Base-by-base conservation (phyloP, 2,888 invertebrate species). In the Noctua janthina region DNA sequence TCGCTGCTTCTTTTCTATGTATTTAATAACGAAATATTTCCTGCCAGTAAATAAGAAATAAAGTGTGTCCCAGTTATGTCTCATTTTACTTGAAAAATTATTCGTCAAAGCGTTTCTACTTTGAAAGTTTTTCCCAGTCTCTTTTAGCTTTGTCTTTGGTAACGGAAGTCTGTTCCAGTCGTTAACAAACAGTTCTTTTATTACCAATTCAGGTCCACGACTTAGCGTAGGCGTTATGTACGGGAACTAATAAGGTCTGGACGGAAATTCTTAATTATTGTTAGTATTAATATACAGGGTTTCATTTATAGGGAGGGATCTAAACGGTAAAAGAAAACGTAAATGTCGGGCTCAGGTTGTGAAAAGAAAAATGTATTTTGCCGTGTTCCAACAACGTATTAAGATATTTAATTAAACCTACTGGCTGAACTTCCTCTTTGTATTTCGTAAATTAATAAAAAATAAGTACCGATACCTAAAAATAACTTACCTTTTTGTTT, bases 231-330 rank as follows among this genome's bases (percentile, higher is more conserved):
- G 59, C 49, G 68, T 69, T 83, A 73, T 64, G 56, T 67, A 74
- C n/a, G 39, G 69, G 54, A 72, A 66, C 39, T 62, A 79, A 83
- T 85, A 85, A 79, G 23, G 17, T 17, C n/a, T 20, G 15, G 43
- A 23, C 20, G 56, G 35, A 51, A 78, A 56, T 62, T 82, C 78
- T 70, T 84, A 78, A 82, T 85, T 73, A 66, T 73, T 73, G 8
- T 75, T 23, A 56, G 13, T 70, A 72, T 54, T 49, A 56, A 64
- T 69, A 39, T 15, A 66, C 29, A n/a, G 15, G 72, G 67, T 64
- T 72, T 59, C 59, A 72, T 68, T 73, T 72, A 75, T 59, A 54
- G 17, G 7, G n/a, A n/a, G 64, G 17, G 15, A 66, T 67, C 54
- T 39, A 23, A 72, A 74, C 54, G 62, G 29, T 76, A 51, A 39